phyloP scores from a whole-genome alignment of 2,797 vertebrate genomes.

The Enteromius thamalakanensis region DNA sequence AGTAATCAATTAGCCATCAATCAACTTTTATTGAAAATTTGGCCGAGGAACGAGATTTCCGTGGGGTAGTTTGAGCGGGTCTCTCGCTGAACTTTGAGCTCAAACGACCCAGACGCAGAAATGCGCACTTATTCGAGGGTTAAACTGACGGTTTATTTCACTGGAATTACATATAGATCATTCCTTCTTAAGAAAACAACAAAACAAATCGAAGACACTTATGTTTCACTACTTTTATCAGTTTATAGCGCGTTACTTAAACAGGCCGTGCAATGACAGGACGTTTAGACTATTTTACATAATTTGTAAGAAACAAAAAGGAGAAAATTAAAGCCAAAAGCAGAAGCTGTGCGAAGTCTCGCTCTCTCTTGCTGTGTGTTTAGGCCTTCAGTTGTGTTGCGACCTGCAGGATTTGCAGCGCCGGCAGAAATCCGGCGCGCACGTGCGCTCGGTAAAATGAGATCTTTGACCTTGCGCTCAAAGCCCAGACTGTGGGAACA shows the following conservation, averaged over 20 bases:
- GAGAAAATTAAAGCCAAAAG: background rate
- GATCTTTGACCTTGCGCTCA: constrained; percentile 81
- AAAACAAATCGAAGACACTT: too few relatives aligned
- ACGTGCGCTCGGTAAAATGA: constrained; percentile 73
- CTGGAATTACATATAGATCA: background rate
- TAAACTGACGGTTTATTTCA: background rate
- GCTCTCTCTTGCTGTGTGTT: constrained; percentile 21
- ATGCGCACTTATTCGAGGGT: background rate
- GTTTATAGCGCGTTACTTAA: background rate
- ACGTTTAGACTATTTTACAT: background rate
- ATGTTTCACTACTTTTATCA: background rate
- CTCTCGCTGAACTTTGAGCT: constrained; percentile 14
- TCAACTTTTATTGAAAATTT: background rate
- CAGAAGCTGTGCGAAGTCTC: background rate
- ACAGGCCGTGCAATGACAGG: background rate
- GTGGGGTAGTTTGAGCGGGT: background rate
- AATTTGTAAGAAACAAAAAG: background rate
- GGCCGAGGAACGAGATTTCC: background rate
- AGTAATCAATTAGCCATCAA: background rate
- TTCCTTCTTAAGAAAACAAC: background rate
- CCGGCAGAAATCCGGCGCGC: constrained; percentile 73
- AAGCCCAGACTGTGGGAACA: constrained; percentile 60
- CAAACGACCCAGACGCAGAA: background rate
- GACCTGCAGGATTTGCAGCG: constrained; percentile 51
- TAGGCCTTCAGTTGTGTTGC: constrained; percentile 39